Percentiles rank a stretch among this genome's conserved stretches.
Conservation (phyloP, 2,113 vertebrate species). For the Triplophysa rosa region DNA sequence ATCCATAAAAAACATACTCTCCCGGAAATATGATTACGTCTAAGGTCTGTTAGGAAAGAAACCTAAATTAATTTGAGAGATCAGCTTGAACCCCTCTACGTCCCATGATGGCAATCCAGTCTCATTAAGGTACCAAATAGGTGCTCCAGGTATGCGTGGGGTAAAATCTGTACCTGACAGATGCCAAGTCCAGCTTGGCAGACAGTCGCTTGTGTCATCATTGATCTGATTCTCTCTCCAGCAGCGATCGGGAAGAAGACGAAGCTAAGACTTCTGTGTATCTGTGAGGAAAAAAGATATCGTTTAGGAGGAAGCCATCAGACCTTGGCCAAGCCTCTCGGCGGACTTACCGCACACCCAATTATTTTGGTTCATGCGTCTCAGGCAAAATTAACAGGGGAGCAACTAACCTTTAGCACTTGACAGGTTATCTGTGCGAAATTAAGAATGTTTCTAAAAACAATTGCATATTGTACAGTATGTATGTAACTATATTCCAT, state of each 20-base stretch:
- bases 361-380: constrained; percentile 34
- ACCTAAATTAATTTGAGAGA: constrained; percentile 42
- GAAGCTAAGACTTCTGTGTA: not conserved
- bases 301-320: constrained; percentile 5
- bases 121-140: constrained; percentile 45
- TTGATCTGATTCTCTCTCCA: constrained; percentile 26
- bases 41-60: constrained; percentile 38
- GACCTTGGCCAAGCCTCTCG: constrained; percentile 30
- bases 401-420: constrained; percentile 45
- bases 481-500: no score
- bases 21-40: constrained; percentile 46
- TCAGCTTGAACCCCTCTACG: not conserved
- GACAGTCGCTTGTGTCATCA: constrained; percentile 36
- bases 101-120: constrained; percentile 30
- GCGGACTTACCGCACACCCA: constrained; percentile 16
- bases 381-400: constrained; percentile 39
- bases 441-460: not conserved
- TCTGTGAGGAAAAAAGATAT: not conserved
- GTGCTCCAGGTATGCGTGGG: not conserved
- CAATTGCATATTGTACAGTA: not conserved
- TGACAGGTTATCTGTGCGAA: constrained; percentile 25
- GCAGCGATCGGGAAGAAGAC: not conserved
- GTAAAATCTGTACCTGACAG: constrained; percentile 27
- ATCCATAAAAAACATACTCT: constrained; percentile 49
- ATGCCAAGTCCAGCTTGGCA: constrained; percentile 19